Evolutionary conservation across 1,140 invertebrate genomes (phyloP).

Genomic region (Micrasema minimum): DNA sequence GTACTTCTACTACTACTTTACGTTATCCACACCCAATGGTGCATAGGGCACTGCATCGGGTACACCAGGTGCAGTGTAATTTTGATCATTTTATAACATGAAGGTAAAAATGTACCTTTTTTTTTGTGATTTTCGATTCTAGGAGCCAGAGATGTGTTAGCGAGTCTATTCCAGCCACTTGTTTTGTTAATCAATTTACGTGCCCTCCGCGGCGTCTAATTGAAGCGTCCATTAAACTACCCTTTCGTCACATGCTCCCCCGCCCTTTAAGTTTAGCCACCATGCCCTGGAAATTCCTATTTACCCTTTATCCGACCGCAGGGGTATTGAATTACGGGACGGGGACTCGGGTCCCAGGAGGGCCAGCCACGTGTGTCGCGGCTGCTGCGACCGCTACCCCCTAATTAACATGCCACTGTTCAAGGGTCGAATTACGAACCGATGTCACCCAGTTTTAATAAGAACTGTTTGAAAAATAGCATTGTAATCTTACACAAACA

Average conservation of each 20-base stretch:
- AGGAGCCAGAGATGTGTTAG: neutral
- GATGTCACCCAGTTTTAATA: conserved; percentile 37
- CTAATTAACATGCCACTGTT: conserved; percentile 48
- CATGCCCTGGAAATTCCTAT: conserved; percentile 33
- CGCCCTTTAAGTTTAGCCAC: conserved; percentile 10
- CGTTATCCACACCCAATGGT: too few relatives aligned
- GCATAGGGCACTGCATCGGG: too few relatives aligned
- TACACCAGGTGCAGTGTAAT: too few relatives aligned
- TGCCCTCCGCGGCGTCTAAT: conserved; percentile 20
- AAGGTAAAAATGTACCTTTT: too few relatives aligned
- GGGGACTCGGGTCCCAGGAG: conserved; percentile 28
- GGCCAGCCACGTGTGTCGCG: conserved; percentile 45
- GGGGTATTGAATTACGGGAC: conserved; percentile 51
- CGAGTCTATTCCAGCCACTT: conserved; percentile 4
- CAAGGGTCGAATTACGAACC: conserved; percentile 48
- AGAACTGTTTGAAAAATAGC: neutral
- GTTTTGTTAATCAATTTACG: conserved; percentile 25
- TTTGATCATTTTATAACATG: too few relatives aligned
- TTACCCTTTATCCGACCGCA: conserved; percentile 40
- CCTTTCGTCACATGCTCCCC: conserved; percentile 35
- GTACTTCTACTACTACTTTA: too few relatives aligned
- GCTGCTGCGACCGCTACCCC: conserved; percentile 19
- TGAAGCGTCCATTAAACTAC: conserved; percentile 30
- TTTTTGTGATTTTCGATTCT: too few relatives aligned
- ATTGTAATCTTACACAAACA: too few relatives aligned